phyloP scores from a whole-genome alignment of 2,888 invertebrate genomes.

The Bimastos eiseni region DNA sequence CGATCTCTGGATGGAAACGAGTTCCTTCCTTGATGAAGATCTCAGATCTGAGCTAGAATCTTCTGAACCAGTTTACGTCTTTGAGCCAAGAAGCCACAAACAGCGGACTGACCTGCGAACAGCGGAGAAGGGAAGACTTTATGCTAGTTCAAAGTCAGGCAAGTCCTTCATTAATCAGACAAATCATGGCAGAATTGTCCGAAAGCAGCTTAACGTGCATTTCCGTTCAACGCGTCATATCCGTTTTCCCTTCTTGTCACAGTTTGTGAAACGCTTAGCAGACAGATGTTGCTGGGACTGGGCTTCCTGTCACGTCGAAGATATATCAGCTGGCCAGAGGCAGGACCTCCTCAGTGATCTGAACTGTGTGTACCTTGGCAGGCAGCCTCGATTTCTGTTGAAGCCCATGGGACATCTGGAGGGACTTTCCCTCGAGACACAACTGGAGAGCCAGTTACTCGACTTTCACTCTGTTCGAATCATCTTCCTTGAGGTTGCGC shows the following conservation, averaged over 20 bases:
- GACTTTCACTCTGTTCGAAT: constrained; percentile 18
- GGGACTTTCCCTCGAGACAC: constrained; percentile 32
- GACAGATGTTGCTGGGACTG: constrained; percentile 17
- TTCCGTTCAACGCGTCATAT: not conserved
- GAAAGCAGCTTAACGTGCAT: not conserved
- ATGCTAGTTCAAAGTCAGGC: not conserved
- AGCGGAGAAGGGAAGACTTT: not conserved
- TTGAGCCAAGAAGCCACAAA: not conserved
- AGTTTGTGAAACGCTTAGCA: constrained; percentile 49
- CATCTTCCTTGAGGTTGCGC: constrained; percentile 28
- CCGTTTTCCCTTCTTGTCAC: not conserved
- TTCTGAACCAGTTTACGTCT: not conserved
- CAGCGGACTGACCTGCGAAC: not conserved
- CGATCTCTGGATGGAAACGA: constrained; percentile 9
- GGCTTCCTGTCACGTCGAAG: constrained; percentile 27
- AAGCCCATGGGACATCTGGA: constrained; percentile 27
- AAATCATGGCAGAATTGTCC: not conserved
- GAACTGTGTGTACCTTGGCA: constrained; percentile 30
- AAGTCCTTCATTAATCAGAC: constrained; percentile 4
- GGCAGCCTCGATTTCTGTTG: constrained; percentile 29
- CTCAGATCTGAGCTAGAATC: not conserved
- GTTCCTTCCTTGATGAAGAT: constrained; percentile 17
- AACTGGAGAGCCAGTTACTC: constrained; percentile 31
- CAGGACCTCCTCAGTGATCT: constrained; percentile 32
- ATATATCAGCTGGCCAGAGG: constrained; percentile 29